A percentile compares a stretch with the other conserved stretches of the same genome.
phyloP scores from a whole-genome alignment of 2,888 invertebrate genomes.

The Drosophila percnosoma region DNA sequence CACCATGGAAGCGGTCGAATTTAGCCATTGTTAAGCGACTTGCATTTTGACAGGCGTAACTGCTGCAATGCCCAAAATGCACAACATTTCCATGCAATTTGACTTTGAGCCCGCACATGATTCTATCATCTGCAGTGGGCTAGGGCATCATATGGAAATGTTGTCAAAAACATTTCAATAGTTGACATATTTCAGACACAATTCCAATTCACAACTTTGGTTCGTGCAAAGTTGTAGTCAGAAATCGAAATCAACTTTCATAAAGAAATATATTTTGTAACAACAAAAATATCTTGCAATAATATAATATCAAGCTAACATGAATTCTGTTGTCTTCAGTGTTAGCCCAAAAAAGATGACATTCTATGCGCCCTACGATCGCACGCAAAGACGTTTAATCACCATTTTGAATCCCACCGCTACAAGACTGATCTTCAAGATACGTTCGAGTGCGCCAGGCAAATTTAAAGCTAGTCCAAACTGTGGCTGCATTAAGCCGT shows the following conservation, averaged over 20 bases:
- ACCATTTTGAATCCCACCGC: slow-evolving; percentile 52
- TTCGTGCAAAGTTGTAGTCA: background rate
- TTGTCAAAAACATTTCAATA: slow-evolving; percentile 50
- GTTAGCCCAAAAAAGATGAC: slow-evolving; percentile 45
- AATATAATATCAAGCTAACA: background rate
- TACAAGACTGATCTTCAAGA: slow-evolving; percentile 45
- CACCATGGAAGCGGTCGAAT: background rate
- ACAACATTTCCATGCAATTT: slow-evolving; percentile 5
- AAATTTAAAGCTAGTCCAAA: slow-evolving; percentile 46
- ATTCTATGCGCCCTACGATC: slow-evolving; percentile 61
- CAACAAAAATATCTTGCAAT: background rate
- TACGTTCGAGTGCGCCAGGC: slow-evolving; percentile 39
- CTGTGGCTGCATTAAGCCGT: slow-evolving; percentile 45
- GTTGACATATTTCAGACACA: slow-evolving; percentile 46
- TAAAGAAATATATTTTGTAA: background rate
- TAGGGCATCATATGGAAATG: slow-evolving; percentile 50
- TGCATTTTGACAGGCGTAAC: slow-evolving; percentile 1
- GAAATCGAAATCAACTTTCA: background rate
- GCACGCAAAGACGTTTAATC: slow-evolving; percentile 41
- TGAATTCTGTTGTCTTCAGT: slow-evolving; percentile 26
- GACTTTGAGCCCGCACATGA: slow-evolving; percentile 2
- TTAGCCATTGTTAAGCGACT: background rate
- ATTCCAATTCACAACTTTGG: slow-evolving; percentile 17
- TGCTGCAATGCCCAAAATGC: background rate
- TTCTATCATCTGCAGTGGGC: background rate